phyloP scores from a whole-genome alignment of 2,113 vertebrate genomes.

The Sakesphorus luctuosus region DNA sequence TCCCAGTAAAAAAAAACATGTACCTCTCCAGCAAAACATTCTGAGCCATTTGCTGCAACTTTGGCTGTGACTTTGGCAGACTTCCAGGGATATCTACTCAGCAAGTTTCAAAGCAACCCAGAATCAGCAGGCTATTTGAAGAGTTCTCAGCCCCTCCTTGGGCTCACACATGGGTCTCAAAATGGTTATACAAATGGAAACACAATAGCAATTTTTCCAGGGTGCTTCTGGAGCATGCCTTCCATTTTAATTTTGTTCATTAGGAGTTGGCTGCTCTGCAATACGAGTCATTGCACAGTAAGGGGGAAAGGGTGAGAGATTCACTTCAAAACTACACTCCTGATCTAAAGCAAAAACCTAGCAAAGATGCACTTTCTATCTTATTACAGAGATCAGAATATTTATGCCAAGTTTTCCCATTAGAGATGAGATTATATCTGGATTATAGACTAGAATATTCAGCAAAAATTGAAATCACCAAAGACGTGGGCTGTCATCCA shows the following conservation, averaged over 20 bases:
- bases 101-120: not conserved
- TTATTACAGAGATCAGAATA: not conserved
- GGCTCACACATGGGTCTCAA: not conserved
- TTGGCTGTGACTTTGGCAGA: not conserved
- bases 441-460: not conserved
- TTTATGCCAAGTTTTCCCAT: not conserved
- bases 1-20: not conserved
- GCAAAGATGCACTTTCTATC: not conserved
- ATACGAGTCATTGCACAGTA: not conserved
- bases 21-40: conserved; percentile 7
- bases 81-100: not conserved
- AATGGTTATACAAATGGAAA: not conserved
- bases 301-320: not conserved
- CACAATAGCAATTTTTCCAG: not conserved
- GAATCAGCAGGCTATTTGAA: not conserved
- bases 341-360: not conserved
- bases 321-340: not conserved
- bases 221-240: not conserved
- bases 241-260: not conserved
- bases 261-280: not conserved
- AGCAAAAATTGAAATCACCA: not conserved
- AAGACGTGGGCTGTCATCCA: not conserved
- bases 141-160: not conserved
- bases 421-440: not conserved
- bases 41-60: not conserved